phyloP scores from a whole-genome alignment of 2,797 vertebrate species.

The Urophycis tenuis region DNA sequence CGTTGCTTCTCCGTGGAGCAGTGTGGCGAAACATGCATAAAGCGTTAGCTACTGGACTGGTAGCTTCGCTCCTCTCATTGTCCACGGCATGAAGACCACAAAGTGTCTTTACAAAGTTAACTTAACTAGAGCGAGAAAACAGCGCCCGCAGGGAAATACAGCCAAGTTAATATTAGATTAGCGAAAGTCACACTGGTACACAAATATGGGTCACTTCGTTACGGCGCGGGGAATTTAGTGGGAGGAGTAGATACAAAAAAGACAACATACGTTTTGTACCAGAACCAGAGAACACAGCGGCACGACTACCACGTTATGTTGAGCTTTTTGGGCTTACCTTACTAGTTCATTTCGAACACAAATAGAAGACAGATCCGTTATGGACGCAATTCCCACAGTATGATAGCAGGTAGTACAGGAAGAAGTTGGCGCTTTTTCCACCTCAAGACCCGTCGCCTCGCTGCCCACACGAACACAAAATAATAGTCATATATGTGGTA shows the following conservation, averaged over 20 bases:
- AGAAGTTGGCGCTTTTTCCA: constrained; percentile 76
- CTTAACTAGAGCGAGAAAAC: too few relatives aligned
- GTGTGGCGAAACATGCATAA: too few relatives aligned
- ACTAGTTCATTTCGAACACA: constrained; percentile 24
- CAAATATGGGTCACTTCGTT: constrained; percentile 39
- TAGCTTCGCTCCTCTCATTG: too few relatives aligned
- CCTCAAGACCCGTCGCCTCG: constrained; percentile 25
- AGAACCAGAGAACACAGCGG: constrained; percentile 1
- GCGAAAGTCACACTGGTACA: too few relatives aligned
- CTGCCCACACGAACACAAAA: constrained; percentile 28
- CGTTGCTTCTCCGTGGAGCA: too few relatives aligned
- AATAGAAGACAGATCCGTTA: constrained; percentile 5
- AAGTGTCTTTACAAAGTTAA: too few relatives aligned
- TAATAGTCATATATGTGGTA: neutral
- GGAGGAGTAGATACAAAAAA: constrained; percentile 28
- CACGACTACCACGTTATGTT: neutral
- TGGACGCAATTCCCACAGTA: too few relatives aligned
- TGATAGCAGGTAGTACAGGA: constrained; percentile 10
- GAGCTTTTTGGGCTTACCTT: constrained; percentile 30
- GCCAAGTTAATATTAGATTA: too few relatives aligned
- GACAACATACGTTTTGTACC: constrained; percentile 35
- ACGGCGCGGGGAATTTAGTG: constrained; percentile 26
- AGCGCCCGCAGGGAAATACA: too few relatives aligned
- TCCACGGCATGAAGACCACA: too few relatives aligned
- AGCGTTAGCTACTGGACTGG: too few relatives aligned